These are phyloP conservation scores for Calameuta idolon DNA, from an alignment of 2,888 invertebrate species.

Conservation along the genomic window DNA sequence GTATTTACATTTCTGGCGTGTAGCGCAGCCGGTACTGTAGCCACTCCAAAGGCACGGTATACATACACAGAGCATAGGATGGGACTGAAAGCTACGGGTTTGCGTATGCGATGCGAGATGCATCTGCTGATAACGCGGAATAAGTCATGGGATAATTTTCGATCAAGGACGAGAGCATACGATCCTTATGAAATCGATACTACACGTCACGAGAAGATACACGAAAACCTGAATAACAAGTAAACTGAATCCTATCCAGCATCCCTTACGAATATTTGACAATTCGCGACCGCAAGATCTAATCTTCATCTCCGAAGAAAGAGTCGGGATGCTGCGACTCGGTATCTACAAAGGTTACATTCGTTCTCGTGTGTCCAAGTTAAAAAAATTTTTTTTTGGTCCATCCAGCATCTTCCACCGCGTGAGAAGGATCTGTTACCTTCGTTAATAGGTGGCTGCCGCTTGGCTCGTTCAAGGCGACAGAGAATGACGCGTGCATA, in stretches of 20 bases:
- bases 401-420: background rate
- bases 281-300: background rate
- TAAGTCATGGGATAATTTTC: conserved; percentile 2
- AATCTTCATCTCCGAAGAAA: background rate
- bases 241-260: no score
- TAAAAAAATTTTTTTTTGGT: background rate
- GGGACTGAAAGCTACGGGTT: background rate
- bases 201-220: background rate
- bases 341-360: conserved; percentile 27
- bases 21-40: background rate
- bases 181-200: background rate
- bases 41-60: background rate
- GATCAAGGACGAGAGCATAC: background rate
- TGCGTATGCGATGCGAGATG: background rate
- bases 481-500: background rate
- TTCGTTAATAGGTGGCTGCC: conserved; percentile 1
- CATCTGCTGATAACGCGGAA: background rate
- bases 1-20: conserved; percentile 62
- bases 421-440: background rate
- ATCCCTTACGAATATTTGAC: no score
- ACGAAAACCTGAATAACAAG: background rate
- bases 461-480: background rate
- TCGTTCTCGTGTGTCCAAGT: conserved; percentile 24
- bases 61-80: background rate
- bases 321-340: background rate